Evolutionary conservation across 2,113 vertebrate genomes (phyloP).

Genomic region (Calypte anna): DNA sequence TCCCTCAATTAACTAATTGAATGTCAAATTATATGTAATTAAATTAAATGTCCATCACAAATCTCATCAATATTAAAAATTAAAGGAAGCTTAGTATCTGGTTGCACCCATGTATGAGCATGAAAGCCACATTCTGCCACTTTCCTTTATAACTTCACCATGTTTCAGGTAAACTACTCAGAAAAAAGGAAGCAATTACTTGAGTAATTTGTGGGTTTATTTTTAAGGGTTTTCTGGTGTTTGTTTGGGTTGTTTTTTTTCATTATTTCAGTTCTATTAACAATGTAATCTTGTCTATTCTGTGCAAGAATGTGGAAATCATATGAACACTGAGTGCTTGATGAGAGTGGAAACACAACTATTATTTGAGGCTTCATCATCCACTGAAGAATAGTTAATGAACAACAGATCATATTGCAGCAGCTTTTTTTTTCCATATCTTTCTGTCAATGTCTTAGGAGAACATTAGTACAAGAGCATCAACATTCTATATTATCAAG

Average conservation of each 20-base stretch:
- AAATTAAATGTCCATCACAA: background rate
- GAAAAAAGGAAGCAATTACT: background rate
- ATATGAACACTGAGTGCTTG: background rate
- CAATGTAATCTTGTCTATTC: background rate
- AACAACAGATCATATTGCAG: background rate
- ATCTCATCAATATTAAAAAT: background rate
- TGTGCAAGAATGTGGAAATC: background rate
- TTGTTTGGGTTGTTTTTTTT: background rate
- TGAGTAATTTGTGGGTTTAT: background rate
- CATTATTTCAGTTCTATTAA: background rate
- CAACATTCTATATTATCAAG: background rate
- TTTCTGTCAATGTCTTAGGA: background rate
- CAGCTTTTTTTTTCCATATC: background rate
- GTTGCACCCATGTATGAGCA: background rate
- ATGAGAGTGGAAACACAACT: background rate
- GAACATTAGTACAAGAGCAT: background rate
- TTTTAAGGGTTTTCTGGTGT: background rate
- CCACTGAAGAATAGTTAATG: background rate
- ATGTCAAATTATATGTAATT: too few species aligned
- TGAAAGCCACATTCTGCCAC: background rate
- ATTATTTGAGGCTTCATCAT: background rate
- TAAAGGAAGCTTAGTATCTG: background rate
- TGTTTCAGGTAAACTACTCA: background rate
- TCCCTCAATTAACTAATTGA: too few species aligned
- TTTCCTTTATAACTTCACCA: background rate